Percentiles rank a stretch among this genome's conserved stretches.
These are phyloP conservation scores for Liparis tanakae DNA, from an alignment of 2,797 vertebrate species.

Conservation along the genomic window DNA sequence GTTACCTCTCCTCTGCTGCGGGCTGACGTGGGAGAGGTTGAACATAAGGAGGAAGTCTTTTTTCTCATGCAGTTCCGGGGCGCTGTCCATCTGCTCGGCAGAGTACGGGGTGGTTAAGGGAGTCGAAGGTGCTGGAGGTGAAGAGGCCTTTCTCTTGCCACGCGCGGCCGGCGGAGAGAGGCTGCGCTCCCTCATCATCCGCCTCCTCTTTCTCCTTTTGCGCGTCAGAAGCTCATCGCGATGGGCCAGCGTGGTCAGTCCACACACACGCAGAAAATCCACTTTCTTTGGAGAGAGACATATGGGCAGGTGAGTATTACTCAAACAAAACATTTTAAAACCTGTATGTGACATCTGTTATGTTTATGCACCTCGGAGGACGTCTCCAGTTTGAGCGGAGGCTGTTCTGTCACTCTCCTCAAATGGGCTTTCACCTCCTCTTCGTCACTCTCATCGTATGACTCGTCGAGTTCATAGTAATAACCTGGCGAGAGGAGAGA, in stretches of 20 bases:
- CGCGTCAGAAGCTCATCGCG: constrained; percentile 87
- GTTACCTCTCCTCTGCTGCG: constrained; percentile 90
- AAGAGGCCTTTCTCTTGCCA: constrained; percentile 85
- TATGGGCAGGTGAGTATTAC: constrained; percentile 11
- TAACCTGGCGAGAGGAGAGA: constrained; percentile 81
- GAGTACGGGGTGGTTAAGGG: constrained; percentile 89
- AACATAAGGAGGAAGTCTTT: constrained; percentile 91
- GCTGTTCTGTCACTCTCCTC: constrained; percentile 89
- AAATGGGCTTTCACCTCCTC: constrained; percentile 93
- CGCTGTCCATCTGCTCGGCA: constrained; percentile 90
- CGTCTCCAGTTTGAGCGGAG: constrained; percentile 89
- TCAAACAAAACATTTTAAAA: constrained; percentile 2
- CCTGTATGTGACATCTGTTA: not conserved
- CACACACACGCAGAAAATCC: constrained; percentile 89
- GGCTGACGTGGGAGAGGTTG: constrained; percentile 89
- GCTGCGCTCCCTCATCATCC: constrained; percentile 91
- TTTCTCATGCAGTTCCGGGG: constrained; percentile 90
- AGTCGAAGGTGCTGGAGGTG: constrained; percentile 73
- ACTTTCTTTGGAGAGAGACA: constrained; percentile 83
- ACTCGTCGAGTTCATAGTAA: constrained; percentile 92
- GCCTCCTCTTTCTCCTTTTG: constrained; percentile 89
- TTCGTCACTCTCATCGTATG: constrained; percentile 92
- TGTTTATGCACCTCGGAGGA: constrained; percentile 85
- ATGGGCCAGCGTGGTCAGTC: constrained; percentile 89
- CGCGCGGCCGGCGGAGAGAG: constrained; percentile 82